Conservation (phyloP, 2,888 invertebrate genomes). For the Andrena chrysosceles region DNA sequence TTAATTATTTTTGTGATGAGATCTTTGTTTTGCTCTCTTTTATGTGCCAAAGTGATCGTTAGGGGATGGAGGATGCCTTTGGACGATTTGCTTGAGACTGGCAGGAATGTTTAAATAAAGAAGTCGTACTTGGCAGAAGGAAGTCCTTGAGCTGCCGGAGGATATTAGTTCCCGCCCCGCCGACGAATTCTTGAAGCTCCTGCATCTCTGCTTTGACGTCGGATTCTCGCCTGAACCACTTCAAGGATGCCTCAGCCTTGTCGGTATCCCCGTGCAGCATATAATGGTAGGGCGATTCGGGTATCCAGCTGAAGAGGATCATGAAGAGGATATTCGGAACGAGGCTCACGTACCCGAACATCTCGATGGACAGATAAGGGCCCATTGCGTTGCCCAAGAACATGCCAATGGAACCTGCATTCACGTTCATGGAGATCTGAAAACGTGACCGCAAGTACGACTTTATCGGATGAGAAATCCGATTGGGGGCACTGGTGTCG, state of each 20-base stretch:
- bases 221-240: conserved; percentile 78
- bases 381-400: conserved; percentile 82
- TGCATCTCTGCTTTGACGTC: conserved; percentile 79
- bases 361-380: conserved; percentile 80
- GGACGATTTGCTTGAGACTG: neutral
- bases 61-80: no score
- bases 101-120: conserved; percentile 19
- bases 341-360: conserved; percentile 78
- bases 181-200: conserved; percentile 78
- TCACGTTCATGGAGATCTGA: conserved; percentile 81
- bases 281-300: conserved; percentile 83
- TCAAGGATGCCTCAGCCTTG: conserved; percentile 80
- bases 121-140: conserved; percentile 68
- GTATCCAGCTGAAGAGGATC: conserved; percentile 78
- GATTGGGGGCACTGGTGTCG: conserved; percentile 7
- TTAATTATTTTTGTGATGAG: no score
- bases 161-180: conserved; percentile 73
- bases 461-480: conserved; percentile 36
- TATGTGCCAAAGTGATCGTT: no score
- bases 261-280: conserved; percentile 74
- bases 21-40: no score
- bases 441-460: conserved; percentile 43
- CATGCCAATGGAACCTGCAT: conserved; percentile 76
- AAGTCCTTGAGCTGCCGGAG: conserved; percentile 73
- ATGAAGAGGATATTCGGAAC: conserved; percentile 77